Conservation (phyloP, 2,888 invertebrate species). For the Pachliopta kotzebuea region DNA sequence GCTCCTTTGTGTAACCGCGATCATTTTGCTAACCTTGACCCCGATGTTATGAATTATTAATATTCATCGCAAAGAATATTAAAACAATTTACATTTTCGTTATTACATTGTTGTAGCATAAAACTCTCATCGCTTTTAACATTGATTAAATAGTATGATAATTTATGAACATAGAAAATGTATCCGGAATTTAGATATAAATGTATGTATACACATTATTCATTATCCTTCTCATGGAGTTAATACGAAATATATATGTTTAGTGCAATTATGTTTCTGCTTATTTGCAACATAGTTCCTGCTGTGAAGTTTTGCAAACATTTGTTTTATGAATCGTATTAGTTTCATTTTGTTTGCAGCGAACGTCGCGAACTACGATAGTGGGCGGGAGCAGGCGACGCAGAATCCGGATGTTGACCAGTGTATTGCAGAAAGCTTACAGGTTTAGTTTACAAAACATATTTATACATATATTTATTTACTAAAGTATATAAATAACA, state of each 20-base stretch:
- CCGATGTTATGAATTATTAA: background rate
- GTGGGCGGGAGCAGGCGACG: constrained; percentile 58
- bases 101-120: background rate
- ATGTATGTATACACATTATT: too few relatives aligned
- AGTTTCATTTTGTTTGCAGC: constrained; percentile 58
- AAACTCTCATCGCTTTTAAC: background rate
- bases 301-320: background rate
- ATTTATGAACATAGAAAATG: background rate
- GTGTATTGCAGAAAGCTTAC: constrained; percentile 57
- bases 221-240: too few relatives aligned
- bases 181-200: background rate
- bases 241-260: too few relatives aligned
- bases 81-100: constrained; percentile 1
- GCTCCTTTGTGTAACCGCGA: background rate
- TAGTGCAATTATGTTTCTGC: too few relatives aligned
- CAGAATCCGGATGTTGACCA: constrained; percentile 61
- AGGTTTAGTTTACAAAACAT: constrained; percentile 49
- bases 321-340: constrained; percentile 27
- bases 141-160: background rate
- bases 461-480: background rate
- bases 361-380: constrained; percentile 67
- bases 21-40: background rate
- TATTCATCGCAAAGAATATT: background rate
- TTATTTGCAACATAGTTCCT: background rate
- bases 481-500: too few relatives aligned